These are phyloP conservation scores for Drosophila bunnanda DNA, from an alignment of 2,888 invertebrate species.

Conservation along the genomic window DNA sequence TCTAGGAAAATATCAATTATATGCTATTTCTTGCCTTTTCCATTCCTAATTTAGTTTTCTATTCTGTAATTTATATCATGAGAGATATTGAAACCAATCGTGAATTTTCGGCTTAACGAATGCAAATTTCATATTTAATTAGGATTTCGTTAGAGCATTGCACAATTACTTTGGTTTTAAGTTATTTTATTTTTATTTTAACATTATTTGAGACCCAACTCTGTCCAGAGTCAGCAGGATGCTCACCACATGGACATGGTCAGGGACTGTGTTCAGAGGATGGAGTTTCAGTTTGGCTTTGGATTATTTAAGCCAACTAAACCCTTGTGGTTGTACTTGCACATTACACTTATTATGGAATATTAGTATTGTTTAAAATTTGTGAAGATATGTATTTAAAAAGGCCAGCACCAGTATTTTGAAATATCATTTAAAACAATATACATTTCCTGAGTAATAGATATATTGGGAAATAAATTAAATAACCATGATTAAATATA, in stretches of 20 bases:
- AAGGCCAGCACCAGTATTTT: no score
- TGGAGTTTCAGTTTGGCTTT: background rate
- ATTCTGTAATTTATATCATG: background rate
- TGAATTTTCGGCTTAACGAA: background rate
- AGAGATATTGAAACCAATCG: background rate
- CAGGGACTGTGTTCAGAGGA: background rate
- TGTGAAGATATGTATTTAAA: no score
- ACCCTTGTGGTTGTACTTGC: conserved; percentile 7
- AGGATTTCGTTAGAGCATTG: background rate
- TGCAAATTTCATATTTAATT: background rate
- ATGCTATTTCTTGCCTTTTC: background rate
- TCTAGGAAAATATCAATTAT: background rate
- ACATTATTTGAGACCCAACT: background rate
- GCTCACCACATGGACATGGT: conserved; percentile 20
- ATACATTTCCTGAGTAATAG: no score
- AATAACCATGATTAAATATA: background rate
- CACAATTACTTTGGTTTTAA: background rate
- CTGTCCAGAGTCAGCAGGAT: background rate
- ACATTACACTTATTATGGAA: conserved; percentile 7
- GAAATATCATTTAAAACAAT: no score
- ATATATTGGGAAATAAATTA: no score
- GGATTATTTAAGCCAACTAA: background rate
- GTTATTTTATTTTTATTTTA: background rate
- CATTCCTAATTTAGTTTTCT: background rate
- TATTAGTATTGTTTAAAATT: conserved; percentile 1